Conservation (phyloP, 2,797 vertebrate species). For the Anniella stebbinsi region DNA sequence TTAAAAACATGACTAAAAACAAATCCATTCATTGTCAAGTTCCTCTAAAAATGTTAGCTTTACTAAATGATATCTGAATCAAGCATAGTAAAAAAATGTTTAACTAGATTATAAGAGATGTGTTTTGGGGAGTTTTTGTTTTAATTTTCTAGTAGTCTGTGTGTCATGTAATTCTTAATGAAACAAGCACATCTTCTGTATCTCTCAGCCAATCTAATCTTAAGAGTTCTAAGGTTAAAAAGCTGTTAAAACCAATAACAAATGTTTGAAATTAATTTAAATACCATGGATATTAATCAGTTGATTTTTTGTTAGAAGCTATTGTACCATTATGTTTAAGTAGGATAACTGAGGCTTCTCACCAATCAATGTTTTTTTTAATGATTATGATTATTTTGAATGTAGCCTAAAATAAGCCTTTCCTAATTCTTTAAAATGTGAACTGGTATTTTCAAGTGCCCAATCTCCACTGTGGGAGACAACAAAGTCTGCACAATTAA, state of each 20-base stretch:
- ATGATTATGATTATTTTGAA: constrained; percentile 22
- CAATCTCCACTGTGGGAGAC: neutral
- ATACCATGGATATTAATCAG: constrained; percentile 56
- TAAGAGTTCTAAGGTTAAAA: constrained; percentile 44
- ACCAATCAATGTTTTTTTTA: constrained; percentile 36
- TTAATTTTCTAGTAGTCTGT: neutral
- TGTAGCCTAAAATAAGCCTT: fast-evolving
- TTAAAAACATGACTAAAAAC: constrained; percentile 20
- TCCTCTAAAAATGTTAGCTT: constrained; percentile 27
- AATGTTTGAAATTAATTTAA: constrained; percentile 52
- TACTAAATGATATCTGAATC: neutral
- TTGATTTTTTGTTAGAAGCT: constrained; percentile 56
- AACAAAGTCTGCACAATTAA: neutral
- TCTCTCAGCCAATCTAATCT: constrained; percentile 11
- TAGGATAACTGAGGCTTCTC: constrained; percentile 44
- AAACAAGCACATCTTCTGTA: fast-evolving
- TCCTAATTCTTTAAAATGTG: constrained; percentile 35
- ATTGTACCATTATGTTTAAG: constrained; percentile 56
- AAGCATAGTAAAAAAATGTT: neutral
- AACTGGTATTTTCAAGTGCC: neutral
- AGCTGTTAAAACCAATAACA: constrained; percentile 35
- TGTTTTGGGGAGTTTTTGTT: neutral
- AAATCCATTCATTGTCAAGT: neutral
- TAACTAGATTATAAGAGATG: constrained; percentile 1
- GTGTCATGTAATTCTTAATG: neutral